phyloP scores from a whole-genome alignment of 2,888 invertebrate genomes.

The Chrysotoxum bicinctum region DNA sequence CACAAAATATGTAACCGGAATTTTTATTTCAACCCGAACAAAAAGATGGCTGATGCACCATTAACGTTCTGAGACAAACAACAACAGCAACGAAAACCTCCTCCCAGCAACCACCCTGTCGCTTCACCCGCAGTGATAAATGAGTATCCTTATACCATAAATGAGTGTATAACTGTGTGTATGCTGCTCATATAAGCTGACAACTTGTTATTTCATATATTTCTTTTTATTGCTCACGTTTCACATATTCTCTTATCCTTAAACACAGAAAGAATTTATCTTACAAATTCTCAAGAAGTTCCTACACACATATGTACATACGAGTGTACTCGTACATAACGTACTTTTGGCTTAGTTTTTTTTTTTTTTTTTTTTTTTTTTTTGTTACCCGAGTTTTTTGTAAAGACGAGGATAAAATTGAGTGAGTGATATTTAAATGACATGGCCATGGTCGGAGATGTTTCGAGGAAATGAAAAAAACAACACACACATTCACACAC shows the following conservation, averaged over 20 bases:
- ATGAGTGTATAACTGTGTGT: background rate
- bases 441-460: conserved; percentile 19
- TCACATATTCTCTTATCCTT: conserved; percentile 6
- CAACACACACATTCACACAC: background rate
- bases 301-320: too few relatives aligned
- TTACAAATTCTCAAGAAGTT: conserved; percentile 13
- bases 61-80: background rate
- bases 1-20: background rate
- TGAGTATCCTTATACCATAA: conserved; percentile 4
- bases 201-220: conserved; percentile 18
- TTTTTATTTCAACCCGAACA: conserved; percentile 4
- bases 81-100: background rate
- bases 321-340: too few relatives aligned
- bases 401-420: conserved; percentile 13
- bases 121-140: conserved; percentile 4
- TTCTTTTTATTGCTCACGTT: conserved; percentile 14
- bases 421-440: conserved; percentile 33
- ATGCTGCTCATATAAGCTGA: conserved; percentile 17
- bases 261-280: background rate
- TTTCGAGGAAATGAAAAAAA: background rate
- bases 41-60: background rate
- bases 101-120: background rate
- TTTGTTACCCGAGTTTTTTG: background rate
- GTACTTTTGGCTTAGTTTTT: background rate
- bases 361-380: background rate